Evolutionary conservation across 2,888 invertebrate species (phyloP).

Genomic region (Fissipunctia ypsillon): DNA sequence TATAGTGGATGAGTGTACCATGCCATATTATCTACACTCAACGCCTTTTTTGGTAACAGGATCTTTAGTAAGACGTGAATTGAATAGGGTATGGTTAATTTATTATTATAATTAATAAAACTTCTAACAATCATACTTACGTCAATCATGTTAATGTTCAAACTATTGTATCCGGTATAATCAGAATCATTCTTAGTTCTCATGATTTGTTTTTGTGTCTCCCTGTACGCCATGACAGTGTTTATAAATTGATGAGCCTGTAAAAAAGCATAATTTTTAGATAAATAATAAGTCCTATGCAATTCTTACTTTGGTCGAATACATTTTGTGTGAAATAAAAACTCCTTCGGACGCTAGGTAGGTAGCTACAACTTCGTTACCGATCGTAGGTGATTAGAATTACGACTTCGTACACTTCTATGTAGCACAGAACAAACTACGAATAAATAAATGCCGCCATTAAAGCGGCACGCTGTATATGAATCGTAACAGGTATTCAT

Average conservation of each 20-base stretch:
- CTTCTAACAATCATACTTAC: slow-evolving; percentile 66
- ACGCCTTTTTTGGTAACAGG: background rate
- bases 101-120: background rate
- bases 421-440: background rate
- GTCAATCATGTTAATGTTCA: slow-evolving; percentile 79
- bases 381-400: too few species aligned
- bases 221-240: slow-evolving; percentile 73
- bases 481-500: background rate
- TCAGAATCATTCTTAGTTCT: slow-evolving; percentile 59
- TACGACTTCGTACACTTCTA: background rate
- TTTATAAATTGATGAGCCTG: slow-evolving; percentile 77
- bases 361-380: too few species aligned
- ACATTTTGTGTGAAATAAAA: background rate
- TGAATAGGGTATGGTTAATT: background rate
- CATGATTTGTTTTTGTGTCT: slow-evolving; percentile 69
- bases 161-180: slow-evolving; percentile 71
- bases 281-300: background rate
- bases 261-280: background rate
- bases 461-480: too few species aligned
- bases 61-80: background rate
- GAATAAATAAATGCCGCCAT: too few species aligned
- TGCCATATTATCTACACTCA: background rate
- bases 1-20: too few species aligned
- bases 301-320: background rate
- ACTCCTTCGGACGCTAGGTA: background rate